Evolutionary conservation across 2,888 invertebrate genomes (phyloP).

Genomic region (Desoria tigrina): DNA sequence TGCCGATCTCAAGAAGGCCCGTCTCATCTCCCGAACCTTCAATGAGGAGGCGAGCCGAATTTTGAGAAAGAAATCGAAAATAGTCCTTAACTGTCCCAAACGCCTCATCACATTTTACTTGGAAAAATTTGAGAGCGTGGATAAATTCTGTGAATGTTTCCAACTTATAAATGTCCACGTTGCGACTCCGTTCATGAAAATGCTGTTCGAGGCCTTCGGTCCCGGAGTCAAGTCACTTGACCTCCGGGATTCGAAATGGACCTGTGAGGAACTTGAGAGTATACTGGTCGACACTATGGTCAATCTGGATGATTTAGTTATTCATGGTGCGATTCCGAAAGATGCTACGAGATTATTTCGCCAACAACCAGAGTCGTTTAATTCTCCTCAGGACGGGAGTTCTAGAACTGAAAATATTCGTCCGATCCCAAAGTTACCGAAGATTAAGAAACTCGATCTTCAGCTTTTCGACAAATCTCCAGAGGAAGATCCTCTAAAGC

Average conservation of each 20-base stretch:
- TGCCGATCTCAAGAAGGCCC: slow-evolving; percentile 28
- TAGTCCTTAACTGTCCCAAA: slow-evolving; percentile 36
- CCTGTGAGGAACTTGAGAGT: slow-evolving; percentile 26
- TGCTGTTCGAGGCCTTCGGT: slow-evolving; percentile 27
- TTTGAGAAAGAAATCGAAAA: slow-evolving; percentile 36
- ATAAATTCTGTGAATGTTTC: slow-evolving; percentile 32
- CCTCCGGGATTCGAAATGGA: slow-evolving; percentile 41
- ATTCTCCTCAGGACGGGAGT: not conserved
- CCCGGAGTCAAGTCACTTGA: slow-evolving; percentile 31
- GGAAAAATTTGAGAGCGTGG: slow-evolving; percentile 30
- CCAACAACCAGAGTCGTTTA: no score
- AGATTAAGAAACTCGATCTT: slow-evolving; percentile 37
- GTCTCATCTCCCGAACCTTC: slow-evolving; percentile 31
- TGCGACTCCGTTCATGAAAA: slow-evolving; percentile 34
- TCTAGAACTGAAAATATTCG: not conserved
- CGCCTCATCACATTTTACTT: slow-evolving; percentile 33
- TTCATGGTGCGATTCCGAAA: slow-evolving; percentile 37
- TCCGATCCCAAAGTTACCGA: slow-evolving; percentile 26
- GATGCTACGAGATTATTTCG: slow-evolving; percentile 17
- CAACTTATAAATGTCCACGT: slow-evolving; percentile 39
- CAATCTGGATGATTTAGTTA: slow-evolving; percentile 33
- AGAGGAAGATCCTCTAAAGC: slow-evolving; percentile 30
- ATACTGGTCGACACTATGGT: slow-evolving; percentile 29
- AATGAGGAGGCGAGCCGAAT: slow-evolving; percentile 37
- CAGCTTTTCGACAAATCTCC: slow-evolving; percentile 38